Conservation (phyloP, 1,140 invertebrate genomes). For the Bombus cullumanus region DNA sequence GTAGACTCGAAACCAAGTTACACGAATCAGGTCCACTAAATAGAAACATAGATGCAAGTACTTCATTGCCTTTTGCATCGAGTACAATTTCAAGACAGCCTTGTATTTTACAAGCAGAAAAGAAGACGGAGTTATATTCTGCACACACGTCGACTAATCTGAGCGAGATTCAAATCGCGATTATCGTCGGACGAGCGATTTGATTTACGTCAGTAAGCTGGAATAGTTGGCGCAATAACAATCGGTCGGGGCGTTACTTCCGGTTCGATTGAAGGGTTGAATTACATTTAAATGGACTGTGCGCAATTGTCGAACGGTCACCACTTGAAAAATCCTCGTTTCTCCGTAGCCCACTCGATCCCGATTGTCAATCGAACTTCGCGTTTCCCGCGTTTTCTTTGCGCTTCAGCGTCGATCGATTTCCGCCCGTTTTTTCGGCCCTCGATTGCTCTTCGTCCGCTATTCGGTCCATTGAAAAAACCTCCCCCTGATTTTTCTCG, state of each 20-base stretch:
- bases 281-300: conserved; percentile 39
- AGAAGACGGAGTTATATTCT: too few relatives aligned
- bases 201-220: too few relatives aligned
- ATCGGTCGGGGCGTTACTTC: conserved; percentile 2
- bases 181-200: background rate
- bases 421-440: too few relatives aligned
- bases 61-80: too few relatives aligned
- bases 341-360: background rate
- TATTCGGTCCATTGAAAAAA: background rate
- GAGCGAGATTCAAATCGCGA: too few relatives aligned
- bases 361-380: background rate
- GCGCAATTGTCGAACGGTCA: conserved; percentile 6
- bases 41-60: too few relatives aligned
- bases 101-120: too few relatives aligned
- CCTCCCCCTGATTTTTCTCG: background rate
- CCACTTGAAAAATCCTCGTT: conserved; percentile 11
- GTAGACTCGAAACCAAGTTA: too few relatives aligned
- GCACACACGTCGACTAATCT: too few relatives aligned
- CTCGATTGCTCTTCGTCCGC: background rate
- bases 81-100: too few relatives aligned
- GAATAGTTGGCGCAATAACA: conserved; percentile 1
- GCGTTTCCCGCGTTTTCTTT: background rate
- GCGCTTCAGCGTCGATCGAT: background rate
- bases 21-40: too few relatives aligned
- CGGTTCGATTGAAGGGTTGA: conserved; percentile 14